Evolutionary conservation across 35 echinoderm and acorn worm species (phyloP), one percentile per base, ranked within the genome.

Genomic region (Ophioderma brevispina): DNA sequence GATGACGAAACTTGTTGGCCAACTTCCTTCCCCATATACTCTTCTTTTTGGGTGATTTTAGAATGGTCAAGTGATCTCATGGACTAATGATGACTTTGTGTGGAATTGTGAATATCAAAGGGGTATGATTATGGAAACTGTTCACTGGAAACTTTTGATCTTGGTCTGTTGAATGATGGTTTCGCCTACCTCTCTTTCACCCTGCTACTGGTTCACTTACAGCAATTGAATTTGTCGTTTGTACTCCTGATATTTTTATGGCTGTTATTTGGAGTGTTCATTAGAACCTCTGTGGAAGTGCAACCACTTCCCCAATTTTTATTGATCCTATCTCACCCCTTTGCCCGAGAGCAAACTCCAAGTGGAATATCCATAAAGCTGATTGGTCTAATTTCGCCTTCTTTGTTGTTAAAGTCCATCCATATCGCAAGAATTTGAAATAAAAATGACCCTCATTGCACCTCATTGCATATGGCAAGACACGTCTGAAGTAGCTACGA

Each of bases 1-100:
- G 43, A 30, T 84, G 32, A 41, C 41, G 17, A 49, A 36, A 46
- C 36, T 84, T 43, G 79, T 81, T 37, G 38, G 43, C 19, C 6
- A 84, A 35, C 81, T 84, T 84, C 81, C 81, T 15, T 21, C 34
- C 23, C 81, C 81, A 52, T 84, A 49, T 50, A 25, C 52, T 2
- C 43, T n/a, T n/a, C n/a, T n/a, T 84, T 31, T 18, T 84, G n/a
- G 81, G 81, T 3, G 81, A 84, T 55, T 84, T 84, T 84, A n/a
- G n/a, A 84, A 84, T 84, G 37, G 37, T 55, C 81, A 84, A 23
- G 32, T 6, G 25, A 25, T 3, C 32, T 31, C 52, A 11, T 43
- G 81, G 81, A 41, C 39, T 50, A 41, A 25, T 41, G 36, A 31
- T 23, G 42, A 28, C 52, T 32, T 52, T 52, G 46, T 52, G 8